Evolutionary conservation across 2,113 vertebrate species (phyloP).

Genomic region (Hippocampus mohnikei): DNA sequence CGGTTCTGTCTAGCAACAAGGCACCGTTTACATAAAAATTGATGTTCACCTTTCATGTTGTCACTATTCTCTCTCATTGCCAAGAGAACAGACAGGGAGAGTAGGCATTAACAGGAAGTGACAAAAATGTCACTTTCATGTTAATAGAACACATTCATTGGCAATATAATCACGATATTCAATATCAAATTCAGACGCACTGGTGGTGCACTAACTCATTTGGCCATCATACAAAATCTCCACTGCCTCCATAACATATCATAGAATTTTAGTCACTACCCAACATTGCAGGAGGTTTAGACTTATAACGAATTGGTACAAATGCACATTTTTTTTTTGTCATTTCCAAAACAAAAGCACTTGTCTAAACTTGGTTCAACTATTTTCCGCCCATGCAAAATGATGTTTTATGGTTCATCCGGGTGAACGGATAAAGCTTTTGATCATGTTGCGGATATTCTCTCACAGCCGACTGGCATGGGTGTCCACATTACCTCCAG

Average conservation of each 20-base stretch:
- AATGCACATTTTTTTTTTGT: conserved; percentile 9
- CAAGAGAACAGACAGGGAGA: neutral
- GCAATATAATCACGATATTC: no score
- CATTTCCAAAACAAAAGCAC: conserved; percentile 50
- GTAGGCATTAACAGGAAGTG: neutral
- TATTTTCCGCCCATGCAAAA: conserved; percentile 33
- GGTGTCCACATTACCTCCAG: conserved; percentile 47
- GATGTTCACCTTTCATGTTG: neutral
- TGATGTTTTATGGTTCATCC: conserved; percentile 45
- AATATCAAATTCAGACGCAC: no score
- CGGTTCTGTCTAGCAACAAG: neutral
- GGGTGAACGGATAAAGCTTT: conserved; percentile 49
- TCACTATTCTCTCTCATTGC: neutral
- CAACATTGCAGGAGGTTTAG: neutral
- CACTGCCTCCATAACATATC: neutral
- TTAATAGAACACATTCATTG: neutral
- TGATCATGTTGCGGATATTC: conserved; percentile 48
- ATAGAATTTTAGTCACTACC: neutral
- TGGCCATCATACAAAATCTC: neutral
- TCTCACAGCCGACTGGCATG: conserved; percentile 39
- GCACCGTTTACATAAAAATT: neutral
- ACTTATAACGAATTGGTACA: conserved; percentile 1
- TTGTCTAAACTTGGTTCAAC: conserved; percentile 40
- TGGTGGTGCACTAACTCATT: neutral
- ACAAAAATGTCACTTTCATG: neutral